A percentile compares a stretch with the other conserved stretches of the same genome.
phyloP scores from a whole-genome alignment of 2,797 vertebrate species.

The Sparus aurata region DNA sequence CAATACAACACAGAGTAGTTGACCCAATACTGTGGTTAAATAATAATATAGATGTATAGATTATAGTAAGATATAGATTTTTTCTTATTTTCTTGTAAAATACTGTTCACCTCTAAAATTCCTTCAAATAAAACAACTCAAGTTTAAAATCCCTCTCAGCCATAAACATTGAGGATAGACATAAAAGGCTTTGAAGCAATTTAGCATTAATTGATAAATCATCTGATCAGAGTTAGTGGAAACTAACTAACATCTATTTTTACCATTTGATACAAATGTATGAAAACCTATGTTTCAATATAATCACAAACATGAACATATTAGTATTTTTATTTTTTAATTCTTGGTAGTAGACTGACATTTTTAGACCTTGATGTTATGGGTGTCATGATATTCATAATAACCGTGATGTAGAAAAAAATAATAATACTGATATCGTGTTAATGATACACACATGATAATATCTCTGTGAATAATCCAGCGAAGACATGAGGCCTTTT shows the following conservation, averaged over 20 bases:
- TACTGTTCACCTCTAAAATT: background rate
- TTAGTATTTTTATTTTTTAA: background rate
- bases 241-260: background rate
- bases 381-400: too few species aligned
- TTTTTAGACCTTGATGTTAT: background rate
- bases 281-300: background rate
- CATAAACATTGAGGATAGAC: background rate
- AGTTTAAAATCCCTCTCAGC: background rate
- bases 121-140: background rate
- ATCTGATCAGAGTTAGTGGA: background rate
- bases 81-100: background rate
- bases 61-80: too few species aligned
- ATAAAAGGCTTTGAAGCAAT: background rate
- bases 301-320: background rate
- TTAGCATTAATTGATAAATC: background rate
- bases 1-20: background rate
- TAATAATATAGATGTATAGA: background rate
- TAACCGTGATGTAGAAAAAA: too few species aligned
- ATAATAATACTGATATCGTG: too few species aligned
- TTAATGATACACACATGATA: too few species aligned
- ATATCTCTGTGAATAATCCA: too few species aligned
- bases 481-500: too few species aligned
- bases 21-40: too few species aligned
- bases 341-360: background rate
- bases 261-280: background rate